A percentile compares a stretch with the other conserved stretches of the same genome.
These are phyloP conservation scores for Psammodynastes pulverulentus DNA, from an alignment of 2,113 vertebrate genomes.

Conservation along the genomic window DNA sequence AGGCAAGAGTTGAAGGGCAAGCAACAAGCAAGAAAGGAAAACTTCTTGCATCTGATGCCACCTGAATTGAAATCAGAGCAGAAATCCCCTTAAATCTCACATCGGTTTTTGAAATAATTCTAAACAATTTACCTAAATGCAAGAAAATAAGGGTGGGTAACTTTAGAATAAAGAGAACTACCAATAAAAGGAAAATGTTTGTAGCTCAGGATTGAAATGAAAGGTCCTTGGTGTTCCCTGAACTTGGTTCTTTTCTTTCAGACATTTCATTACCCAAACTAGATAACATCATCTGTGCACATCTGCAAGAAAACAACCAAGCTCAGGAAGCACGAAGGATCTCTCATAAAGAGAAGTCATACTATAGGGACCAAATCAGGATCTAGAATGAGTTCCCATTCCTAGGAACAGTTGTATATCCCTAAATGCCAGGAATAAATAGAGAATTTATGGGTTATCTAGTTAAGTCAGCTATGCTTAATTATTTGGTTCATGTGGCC, in stretches of 20 bases:
- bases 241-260: not conserved
- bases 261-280: not conserved
- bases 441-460: not conserved
- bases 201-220: not conserved
- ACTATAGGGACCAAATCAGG: not conserved
- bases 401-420: not conserved
- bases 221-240: not conserved
- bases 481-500: not conserved
- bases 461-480: not conserved
- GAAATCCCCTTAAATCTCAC: not conserved
- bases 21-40: not conserved
- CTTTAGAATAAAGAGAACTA: not conserved
- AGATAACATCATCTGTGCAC: not conserved
- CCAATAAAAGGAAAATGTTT: not conserved
- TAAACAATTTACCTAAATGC: not conserved
- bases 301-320: not conserved
- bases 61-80: not conserved
- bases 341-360: not conserved
- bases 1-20: not conserved
- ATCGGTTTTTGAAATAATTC: not conserved
- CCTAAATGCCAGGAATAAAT: not conserved
- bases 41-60: not conserved
- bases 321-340: not conserved
- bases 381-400: not conserved
- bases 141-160: not conserved